Evolutionary conservation across 2,797 vertebrate species (phyloP).

Genomic region (Ctenosaura bakeri): DNA sequence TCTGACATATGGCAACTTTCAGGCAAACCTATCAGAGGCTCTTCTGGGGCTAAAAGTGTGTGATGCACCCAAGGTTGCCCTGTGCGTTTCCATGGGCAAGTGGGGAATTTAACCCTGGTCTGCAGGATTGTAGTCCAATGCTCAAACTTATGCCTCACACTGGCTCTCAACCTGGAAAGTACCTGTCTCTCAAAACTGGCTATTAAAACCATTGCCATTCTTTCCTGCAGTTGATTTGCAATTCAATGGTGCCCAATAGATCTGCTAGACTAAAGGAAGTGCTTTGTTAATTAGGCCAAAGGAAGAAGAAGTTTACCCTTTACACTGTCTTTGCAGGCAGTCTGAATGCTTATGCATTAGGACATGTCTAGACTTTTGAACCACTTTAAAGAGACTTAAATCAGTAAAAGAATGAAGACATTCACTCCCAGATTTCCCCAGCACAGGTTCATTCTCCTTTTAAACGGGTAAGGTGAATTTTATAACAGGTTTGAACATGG

Average conservation of each 20-base stretch:
- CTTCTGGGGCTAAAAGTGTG: too few relatives aligned
- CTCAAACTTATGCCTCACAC: too few relatives aligned
- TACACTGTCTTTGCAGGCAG: constrained; percentile 12
- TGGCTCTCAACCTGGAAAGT: neutral
- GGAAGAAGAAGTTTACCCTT: neutral
- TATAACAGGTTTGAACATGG: constrained; percentile 23
- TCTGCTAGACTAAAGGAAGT: constrained; percentile 9
- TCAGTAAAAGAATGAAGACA: constrained; percentile 30
- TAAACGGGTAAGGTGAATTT: constrained; percentile 7
- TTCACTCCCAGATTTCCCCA: constrained; percentile 14
- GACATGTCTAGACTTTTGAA: constrained; percentile 34
- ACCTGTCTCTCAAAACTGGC: constrained; percentile 15
- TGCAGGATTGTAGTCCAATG: too few relatives aligned
- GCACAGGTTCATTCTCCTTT: constrained; percentile 5
- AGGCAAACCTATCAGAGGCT: too few relatives aligned
- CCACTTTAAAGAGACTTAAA: constrained; percentile 30
- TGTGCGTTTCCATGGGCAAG: too few relatives aligned
- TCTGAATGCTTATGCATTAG: constrained; percentile 23
- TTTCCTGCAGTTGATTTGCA: constrained; percentile 23
- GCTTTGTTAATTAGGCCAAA: neutral
- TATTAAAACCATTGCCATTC: constrained; percentile 1
- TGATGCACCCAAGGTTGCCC: too few relatives aligned
- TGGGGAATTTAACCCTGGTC: too few relatives aligned
- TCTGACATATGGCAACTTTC: too few relatives aligned
- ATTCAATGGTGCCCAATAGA: constrained; percentile 4